Conservation (phyloP, 2,797 vertebrate genomes). For the Pogoniulus pusillus region DNA sequence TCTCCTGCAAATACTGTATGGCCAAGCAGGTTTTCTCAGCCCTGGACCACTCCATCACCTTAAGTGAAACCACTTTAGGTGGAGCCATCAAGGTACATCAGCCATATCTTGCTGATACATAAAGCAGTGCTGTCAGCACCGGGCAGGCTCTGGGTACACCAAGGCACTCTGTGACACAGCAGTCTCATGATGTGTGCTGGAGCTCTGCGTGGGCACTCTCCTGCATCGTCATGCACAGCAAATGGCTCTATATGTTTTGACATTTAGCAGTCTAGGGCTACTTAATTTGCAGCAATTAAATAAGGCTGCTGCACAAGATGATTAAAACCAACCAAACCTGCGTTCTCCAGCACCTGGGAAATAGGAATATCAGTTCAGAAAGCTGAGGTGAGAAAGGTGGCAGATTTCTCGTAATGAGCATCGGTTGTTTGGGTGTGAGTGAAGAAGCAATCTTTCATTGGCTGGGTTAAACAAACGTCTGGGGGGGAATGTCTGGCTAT, state of each 20-base stretch:
- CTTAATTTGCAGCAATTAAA: neutral
- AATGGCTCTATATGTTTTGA: neutral
- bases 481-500: neutral
- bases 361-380: neutral
- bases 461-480: neutral
- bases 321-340: neutral
- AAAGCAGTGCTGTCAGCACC: neutral
- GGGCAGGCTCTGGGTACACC: neutral
- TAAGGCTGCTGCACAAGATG: neutral
- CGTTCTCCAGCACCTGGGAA: neutral
- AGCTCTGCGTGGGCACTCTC: neutral
- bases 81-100: neutral
- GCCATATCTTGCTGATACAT: neutral
- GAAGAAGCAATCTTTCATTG: neutral
- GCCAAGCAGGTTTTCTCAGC: neutral
- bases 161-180: neutral
- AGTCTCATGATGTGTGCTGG: neutral
- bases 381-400: neutral
- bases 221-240: neutral
- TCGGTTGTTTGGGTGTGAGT: neutral
- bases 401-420: neutral
- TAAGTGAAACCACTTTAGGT: neutral
- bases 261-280: neutral
- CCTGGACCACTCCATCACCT: neutral
- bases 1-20: neutral